phyloP scores from a whole-genome alignment of 2,888 invertebrate species.

The Amblyteles armatorius region DNA sequence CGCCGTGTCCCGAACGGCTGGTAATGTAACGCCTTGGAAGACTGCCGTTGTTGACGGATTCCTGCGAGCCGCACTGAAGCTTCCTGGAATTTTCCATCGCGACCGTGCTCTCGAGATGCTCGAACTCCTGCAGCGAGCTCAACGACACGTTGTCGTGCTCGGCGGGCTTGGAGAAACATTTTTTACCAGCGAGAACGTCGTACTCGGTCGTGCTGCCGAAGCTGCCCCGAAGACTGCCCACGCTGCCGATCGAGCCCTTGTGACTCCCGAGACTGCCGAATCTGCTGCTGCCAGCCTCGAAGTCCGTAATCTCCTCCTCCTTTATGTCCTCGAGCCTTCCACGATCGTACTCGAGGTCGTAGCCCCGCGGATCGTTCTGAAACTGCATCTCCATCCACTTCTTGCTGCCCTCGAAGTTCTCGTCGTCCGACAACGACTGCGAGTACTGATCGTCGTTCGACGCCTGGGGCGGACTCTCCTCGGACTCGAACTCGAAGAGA shows the following conservation, averaged over 20 bases:
- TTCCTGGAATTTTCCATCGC: conserved; percentile 90
- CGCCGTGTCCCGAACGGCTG: conserved; percentile 91
- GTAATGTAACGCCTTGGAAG: conserved; percentile 90
- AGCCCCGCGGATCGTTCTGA: conserved; percentile 89
- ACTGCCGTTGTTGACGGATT: conserved; percentile 93
- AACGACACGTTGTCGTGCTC: conserved; percentile 97
- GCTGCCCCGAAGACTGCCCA: conserved; percentile 93
- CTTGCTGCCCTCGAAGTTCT: conserved; percentile 89
- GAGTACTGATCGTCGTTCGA: conserved; percentile 82
- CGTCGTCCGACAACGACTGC: conserved; percentile 82
- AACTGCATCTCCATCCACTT: conserved; percentile 97
- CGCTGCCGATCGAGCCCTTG: conserved; percentile 92
- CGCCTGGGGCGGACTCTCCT: conserved; percentile 82
- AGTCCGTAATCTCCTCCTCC: conserved; percentile 95
- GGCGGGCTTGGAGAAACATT: conserved; percentile 92
- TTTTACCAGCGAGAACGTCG: conserved; percentile 93
- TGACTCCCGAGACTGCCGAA: conserved; percentile 92
- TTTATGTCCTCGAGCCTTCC: conserved; percentile 96
- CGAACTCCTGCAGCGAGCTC: conserved; percentile 97
- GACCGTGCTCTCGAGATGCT: conserved; percentile 94
- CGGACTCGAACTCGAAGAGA: conserved; percentile 82
- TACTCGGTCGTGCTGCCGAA: conserved; percentile 97
- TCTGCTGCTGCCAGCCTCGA: conserved; percentile 90
- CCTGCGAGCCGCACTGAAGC: conserved; percentile 91
- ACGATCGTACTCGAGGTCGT: conserved; percentile 92